Evolutionary conservation across 2,888 invertebrate species (phyloP).

Genomic region (Bembecia ichneumoniformis): DNA sequence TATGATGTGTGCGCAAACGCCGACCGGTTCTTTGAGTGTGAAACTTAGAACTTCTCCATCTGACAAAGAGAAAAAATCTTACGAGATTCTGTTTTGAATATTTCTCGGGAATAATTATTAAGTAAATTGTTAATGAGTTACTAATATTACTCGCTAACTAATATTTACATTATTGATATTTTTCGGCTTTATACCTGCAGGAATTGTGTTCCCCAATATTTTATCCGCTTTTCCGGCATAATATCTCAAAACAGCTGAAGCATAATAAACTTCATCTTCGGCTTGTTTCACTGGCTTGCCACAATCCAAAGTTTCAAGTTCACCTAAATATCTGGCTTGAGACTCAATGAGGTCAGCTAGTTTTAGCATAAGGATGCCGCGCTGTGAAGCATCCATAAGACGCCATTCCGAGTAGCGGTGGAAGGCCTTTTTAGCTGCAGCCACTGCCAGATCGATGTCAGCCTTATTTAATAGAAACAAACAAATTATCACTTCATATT

Average conservation of each 20-base stretch:
- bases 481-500: too few species aligned
- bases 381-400: conserved; percentile 83
- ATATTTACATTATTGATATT: background rate
- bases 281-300: conserved; percentile 89
- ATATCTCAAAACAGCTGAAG: conserved; percentile 80
- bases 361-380: conserved; percentile 80
- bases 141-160: too few species aligned
- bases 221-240: conserved; percentile 96
- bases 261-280: conserved; percentile 76
- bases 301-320: conserved; percentile 94
- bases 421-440: conserved; percentile 85
- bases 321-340: conserved; percentile 81
- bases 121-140: too few species aligned
- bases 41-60: conserved; percentile 87
- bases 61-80: conserved; percentile 14
- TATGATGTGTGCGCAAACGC: conserved; percentile 91
- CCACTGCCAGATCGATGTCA: conserved; percentile 85
- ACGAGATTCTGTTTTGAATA: too few species aligned
- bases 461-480: conserved; percentile 57
- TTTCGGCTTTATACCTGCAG: conserved; percentile 59
- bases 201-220: conserved; percentile 82
- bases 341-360: conserved; percentile 85
- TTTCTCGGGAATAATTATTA: too few species aligned
- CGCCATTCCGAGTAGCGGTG: conserved; percentile 82
- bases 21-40: conserved; percentile 89